Evolutionary conservation across 1,140 invertebrate species (phyloP), one percentile per base, ranked within the genome.

Genomic region (Drosophila auraria): DNA sequence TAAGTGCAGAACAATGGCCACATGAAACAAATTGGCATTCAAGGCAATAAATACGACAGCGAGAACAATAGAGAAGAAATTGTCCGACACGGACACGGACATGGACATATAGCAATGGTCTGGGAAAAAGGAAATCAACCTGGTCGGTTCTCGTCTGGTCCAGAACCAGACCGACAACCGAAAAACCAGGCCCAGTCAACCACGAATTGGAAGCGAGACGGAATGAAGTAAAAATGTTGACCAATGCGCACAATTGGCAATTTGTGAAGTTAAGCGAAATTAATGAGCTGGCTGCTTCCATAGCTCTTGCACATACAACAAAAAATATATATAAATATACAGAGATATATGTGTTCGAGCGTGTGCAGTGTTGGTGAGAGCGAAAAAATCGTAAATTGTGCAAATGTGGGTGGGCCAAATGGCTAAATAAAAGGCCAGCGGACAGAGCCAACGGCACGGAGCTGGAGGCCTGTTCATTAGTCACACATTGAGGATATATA

Each of bases 201-300:
- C 61, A 71, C 65, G 74, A 74, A 69, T 57, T 71, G 68, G 63
- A 69, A 71, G 68, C 42, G 68, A 69, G 53, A 66, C 56, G 36
- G 44, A 66, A 58, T 57, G 61, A 57, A 71, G 77, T 79, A 73
- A 87, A 89, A 87, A 64, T 90, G 81, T 89, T 90, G 84, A 90
- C 84, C 84, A 89, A 89, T 89, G 84, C 78, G 86, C 84, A 89
- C 84, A 89, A 89, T 89, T 89, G 84, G 84, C 84, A 89, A 89
- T 89, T 89, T 89, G 84, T 89, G 84, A 89, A 89, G 84, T 90
- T 89, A 90, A 89, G 84, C 84, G 86, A 90, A 89, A 89, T 89
- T 89, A 89, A 89, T 89, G 84, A 89, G 86, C 79, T 61, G 70
- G 66, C 77, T 38, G 68, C 54, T 54, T 56, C 66, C 66, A 51